These are phyloP conservation scores for Chunga burmeisteri DNA, from an alignment of 2,113 vertebrate genomes.

Conservation along the genomic window DNA sequence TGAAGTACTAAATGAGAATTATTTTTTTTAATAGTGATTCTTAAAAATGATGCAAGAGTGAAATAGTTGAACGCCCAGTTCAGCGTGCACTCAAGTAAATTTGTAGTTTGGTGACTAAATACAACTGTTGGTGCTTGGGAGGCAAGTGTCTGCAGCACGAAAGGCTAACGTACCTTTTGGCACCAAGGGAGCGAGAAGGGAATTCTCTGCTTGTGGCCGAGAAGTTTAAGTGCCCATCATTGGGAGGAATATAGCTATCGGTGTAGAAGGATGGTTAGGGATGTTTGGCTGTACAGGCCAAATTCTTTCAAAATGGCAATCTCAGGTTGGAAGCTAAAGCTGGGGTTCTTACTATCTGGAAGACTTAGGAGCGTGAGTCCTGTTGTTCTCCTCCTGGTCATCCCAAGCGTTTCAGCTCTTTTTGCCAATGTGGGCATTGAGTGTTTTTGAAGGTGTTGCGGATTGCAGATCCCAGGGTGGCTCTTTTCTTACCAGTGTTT, in stretches of 20 bases:
- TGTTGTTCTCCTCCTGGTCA: not conserved
- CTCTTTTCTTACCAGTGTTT: not conserved
- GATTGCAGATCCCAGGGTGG: no score
- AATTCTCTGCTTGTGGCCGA: not conserved
- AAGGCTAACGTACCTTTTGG: not conserved
- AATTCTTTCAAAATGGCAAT: not conserved
- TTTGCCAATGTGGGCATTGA: not conserved
- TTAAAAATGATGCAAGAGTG: not conserved
- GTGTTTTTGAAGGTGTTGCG: not conserved
- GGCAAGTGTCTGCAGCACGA: not conserved
- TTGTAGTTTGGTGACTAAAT: not conserved
- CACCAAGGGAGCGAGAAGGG: no score
- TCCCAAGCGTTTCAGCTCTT: not conserved
- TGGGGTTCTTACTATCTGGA: no score
- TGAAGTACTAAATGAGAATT: not conserved
- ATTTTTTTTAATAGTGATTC: not conserved
- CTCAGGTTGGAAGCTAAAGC: not conserved
- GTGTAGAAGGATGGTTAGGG: no score
- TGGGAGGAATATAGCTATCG: not conserved
- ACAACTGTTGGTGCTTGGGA: not conserved
- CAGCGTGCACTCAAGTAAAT: not conserved
- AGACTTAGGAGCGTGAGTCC: rapidly evolving
- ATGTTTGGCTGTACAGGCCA: not conserved
- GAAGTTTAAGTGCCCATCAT: not conserved
- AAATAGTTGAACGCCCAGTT: not conserved